phyloP scores from a whole-genome alignment of 1,140 invertebrate genomes.

The Olivierus martensii region DNA sequence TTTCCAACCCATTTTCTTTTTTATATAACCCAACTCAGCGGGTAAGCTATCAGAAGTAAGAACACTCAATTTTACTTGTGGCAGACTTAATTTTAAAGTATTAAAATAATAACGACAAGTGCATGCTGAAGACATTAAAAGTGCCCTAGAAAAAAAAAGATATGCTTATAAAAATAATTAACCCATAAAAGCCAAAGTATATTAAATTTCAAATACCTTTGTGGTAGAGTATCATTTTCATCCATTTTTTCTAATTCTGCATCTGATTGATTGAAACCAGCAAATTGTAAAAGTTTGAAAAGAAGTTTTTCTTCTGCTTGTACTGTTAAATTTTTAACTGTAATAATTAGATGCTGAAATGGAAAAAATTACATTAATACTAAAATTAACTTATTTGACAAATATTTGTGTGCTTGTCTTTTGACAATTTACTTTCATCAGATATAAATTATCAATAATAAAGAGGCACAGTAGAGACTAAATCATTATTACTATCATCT shows the following conservation, averaged over 20 bases:
- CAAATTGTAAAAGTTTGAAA: slow-evolving; percentile 63
- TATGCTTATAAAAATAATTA: too few species aligned
- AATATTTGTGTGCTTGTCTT: too few species aligned
- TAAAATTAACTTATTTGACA: too few species aligned
- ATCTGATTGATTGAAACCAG: slow-evolving; percentile 27
- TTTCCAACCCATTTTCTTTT: slow-evolving; percentile 69
- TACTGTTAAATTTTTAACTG: slow-evolving; percentile 65
- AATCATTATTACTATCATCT: too few species aligned
- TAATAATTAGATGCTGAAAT: slow-evolving; percentile 60
- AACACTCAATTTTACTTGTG: slow-evolving; percentile 61
- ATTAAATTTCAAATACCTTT: slow-evolving; percentile 4
- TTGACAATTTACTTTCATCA: too few species aligned
- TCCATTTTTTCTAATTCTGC: slow-evolving; percentile 40
- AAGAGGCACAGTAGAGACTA: too few species aligned
- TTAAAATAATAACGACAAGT: slow-evolving; percentile 15
- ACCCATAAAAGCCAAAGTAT: too few species aligned
- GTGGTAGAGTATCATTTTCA: slow-evolving; percentile 31
- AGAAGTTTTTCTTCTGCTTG: slow-evolving; percentile 77
- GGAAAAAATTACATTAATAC: slow-evolving; percentile 23
- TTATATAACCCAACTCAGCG: slow-evolving; percentile 57
- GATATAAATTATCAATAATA: too few species aligned
- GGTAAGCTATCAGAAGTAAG: slow-evolving; percentile 66
- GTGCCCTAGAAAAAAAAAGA: too few species aligned
- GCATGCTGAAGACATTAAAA: too few species aligned
- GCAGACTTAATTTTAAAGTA: slow-evolving; percentile 18